Base-by-base conservation (phyloP, 1,140 invertebrate species). In the Cotesia vestalis region DNA sequence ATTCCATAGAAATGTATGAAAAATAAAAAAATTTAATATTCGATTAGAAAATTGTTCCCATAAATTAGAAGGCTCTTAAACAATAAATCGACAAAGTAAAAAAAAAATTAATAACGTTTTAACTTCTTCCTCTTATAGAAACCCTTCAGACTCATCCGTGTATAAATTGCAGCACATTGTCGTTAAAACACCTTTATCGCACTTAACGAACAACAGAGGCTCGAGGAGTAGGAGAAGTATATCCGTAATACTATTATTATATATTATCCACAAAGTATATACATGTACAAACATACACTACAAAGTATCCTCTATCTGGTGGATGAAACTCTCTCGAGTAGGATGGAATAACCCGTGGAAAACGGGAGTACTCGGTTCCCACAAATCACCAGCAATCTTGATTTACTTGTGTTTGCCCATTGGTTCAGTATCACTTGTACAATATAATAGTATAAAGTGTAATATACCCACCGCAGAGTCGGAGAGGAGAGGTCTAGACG, bases 351-450 rank as follows among this genome's bases (percentile, higher is more conserved):
- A 66, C 70, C 46, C 57, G 62, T 69, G 71, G 68, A 73, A 72
- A 75, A 67, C 40, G 40, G 40, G 40, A 62, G 69, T 57, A 72
- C 62, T 60, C 76, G 74, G 76, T 72, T 67, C 71, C 81, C 79
- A 82, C 81, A 83, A 84, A 84, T 84, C 82, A 84, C 79, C 73
- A 74, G 78, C 81, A 84, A 83, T 84, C 81, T 84, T 81, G 84
- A 84, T 82, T 84, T 84, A 84, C 81, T 83, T 80, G 75, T 83
- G 80, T 84, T 83, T 83, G 81, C 79, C 76, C 78, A 80, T 82
- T 81, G 80, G 80, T 81, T 83, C 78, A 78, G 78, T 80, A 81
- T 79, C 78, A 81, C 79, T 81, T 81, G 68, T 77, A 73, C 75
- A 75, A 74, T 75, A 61, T 46, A 46, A 46, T 46, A 46, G 40